Base-by-base conservation (phyloP, 2,888 invertebrate species). In the Lochmaea crataegi region DNA sequence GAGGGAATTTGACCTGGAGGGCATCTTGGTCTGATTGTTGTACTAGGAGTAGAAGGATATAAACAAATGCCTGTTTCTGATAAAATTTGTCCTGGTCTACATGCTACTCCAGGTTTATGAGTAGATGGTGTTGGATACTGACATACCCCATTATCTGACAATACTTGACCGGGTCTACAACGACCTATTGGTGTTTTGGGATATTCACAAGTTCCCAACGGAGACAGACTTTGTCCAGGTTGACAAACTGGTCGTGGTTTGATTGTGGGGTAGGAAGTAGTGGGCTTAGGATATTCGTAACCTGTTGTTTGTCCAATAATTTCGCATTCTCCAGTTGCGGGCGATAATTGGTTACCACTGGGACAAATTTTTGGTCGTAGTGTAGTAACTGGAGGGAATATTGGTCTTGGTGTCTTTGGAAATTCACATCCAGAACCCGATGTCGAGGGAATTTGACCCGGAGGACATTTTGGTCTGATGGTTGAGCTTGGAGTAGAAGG, bases 161-260 rank as follows among this genome's bases (percentile, higher is more conserved):
- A 53, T 14, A 76, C 63, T 72, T 77, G 71, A 66, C 78, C 77
- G 9, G 78, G 87, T 86, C 76, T 86, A 86, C 57, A 87, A 45
- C 53, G 14, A 82, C 86, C 86, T 84, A 83, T 80, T 42, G 76
- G 73, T 32, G 65, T 73, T 56, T 60, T 58, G 16, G 76, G 73
- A 72, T 72, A 68, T 22, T 51, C 65, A 69, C 77, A 77, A 32
- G 38, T 22, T 12, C 77, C 76, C 22, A 60, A 48, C 10, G 69
- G 65, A 14, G 58, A 57, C n/a, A 61, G 42, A 11, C 72, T 57
- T 67, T 72, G 72, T 14, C 72, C 76, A 14, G 74, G 71, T 56
- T 42, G 53, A 64, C 76, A 76, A 51, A 64, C 18, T 53, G 9
- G 61, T 9, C 12, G 58, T 71, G 73, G 74, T 41, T 12, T 51